Evolutionary conservation across 2,888 invertebrate genomes (phyloP).

Genomic region (Oscheius myriophilus): DNA sequence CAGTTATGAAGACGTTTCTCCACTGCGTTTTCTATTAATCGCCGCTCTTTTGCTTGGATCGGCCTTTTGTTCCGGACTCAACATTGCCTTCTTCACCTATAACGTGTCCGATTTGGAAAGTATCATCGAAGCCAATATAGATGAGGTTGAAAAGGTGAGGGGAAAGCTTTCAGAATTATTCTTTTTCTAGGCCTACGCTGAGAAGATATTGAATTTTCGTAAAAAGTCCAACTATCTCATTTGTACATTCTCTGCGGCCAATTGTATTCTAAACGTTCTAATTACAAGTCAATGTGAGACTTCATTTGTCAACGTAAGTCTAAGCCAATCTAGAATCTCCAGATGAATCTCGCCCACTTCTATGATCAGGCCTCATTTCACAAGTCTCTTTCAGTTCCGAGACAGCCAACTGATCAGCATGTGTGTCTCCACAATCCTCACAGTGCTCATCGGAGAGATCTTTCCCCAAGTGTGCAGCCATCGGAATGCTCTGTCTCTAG

Average conservation of each 20-base stretch:
- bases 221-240: constrained; percentile 22
- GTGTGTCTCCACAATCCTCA: constrained; percentile 4
- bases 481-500: constrained; percentile 6
- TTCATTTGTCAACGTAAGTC: neutral
- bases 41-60: neutral
- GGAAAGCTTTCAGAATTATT: no score
- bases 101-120: constrained; percentile 10
- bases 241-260: constrained; percentile 14
- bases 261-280: constrained; percentile 13
- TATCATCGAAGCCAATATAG: constrained; percentile 13
- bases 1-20: no score
- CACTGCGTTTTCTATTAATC: no score
- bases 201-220: constrained; percentile 9
- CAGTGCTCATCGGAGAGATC: constrained; percentile 16
- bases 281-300: neutral
- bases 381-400: neutral
- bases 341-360: no score
- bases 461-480: constrained; percentile 1
- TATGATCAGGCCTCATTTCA: no score
- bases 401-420: neutral
- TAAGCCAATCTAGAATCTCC: no score
- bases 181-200: neutral
- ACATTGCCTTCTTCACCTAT: constrained; percentile 21
- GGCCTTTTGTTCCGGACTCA: constrained; percentile 17
- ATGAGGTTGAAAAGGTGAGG: neutral